Percentiles rank a stretch among this genome's conserved stretches.
Evolutionary conservation across 92 coral and sea anemone species (phyloP).

Genomic region (Phenganax stokvisi): DNA sequence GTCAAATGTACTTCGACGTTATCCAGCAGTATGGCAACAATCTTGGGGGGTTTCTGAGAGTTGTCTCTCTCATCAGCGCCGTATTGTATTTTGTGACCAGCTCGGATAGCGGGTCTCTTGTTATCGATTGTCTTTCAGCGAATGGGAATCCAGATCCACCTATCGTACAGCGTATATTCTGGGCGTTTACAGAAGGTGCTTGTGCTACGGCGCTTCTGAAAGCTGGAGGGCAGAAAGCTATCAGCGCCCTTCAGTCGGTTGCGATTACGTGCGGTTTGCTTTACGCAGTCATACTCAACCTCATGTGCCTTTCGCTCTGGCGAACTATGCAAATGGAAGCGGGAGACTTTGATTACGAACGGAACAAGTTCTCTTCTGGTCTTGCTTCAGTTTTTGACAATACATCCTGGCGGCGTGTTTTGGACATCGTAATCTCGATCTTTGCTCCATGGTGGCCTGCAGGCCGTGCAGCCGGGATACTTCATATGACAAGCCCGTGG

Average conservation of each 20-base stretch:
- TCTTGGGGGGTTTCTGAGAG: constrained; percentile 39
- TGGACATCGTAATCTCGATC: constrained; percentile 40
- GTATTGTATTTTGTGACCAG: constrained; percentile 49
- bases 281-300: constrained; percentile 59
- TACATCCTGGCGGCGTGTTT: constrained; percentile 27
- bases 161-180: constrained; percentile 33
- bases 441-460: constrained; percentile 61
- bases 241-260: constrained; percentile 62
- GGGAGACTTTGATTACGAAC: constrained; percentile 57
- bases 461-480: constrained; percentile 55
- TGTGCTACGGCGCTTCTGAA: constrained; percentile 77
- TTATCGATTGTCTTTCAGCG: constrained; percentile 45
- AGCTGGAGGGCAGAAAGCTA: constrained; percentile 59
- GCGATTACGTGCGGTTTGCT: constrained; percentile 62
- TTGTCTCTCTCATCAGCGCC: constrained; percentile 36
- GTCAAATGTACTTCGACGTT: constrained; percentile 48
- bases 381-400: constrained; percentile 49
- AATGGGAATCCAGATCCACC: constrained; percentile 45
- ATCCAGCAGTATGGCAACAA: constrained; percentile 44
- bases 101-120: constrained; percentile 48
- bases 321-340: constrained; percentile 63
- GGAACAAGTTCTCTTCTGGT: constrained; percentile 46
- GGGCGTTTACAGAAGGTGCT: constrained; percentile 55
- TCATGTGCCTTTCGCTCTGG: constrained; percentile 69
- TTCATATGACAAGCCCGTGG: neutral